These are phyloP conservation scores for Leptobrachium ailaonicum DNA, from an alignment of 2,113 vertebrate genomes.

Conservation along the genomic window DNA sequence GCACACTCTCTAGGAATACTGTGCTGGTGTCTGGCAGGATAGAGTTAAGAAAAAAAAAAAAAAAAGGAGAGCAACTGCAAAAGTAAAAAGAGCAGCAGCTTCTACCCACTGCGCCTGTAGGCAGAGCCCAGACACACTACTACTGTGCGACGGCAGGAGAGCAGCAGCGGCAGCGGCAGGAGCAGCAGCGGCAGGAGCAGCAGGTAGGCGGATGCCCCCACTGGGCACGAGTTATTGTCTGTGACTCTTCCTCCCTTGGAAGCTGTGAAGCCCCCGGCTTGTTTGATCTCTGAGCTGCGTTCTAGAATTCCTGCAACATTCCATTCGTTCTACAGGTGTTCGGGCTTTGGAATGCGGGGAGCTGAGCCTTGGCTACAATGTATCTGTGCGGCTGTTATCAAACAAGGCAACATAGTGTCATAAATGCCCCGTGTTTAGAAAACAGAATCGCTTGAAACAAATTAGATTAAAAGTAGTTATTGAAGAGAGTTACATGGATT, in stretches of 20 bases:
- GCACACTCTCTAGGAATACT: conserved; percentile 17
- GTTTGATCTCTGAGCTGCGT: neutral
- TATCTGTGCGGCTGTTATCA: too few relatives aligned
- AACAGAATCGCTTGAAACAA: too few relatives aligned
- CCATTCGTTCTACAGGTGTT: neutral
- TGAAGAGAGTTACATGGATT: too few relatives aligned
- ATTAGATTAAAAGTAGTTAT: too few relatives aligned
- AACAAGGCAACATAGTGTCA: too few relatives aligned
- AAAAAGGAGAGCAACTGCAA: neutral
- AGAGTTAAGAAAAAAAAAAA: neutral
- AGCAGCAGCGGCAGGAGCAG: neutral
- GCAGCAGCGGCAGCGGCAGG: conserved; percentile 1
- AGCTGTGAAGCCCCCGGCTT: neutral
- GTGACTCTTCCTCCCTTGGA: too few relatives aligned
- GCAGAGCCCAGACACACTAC: neutral
- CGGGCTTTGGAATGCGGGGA: neutral
- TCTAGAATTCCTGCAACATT: conserved; percentile 6
- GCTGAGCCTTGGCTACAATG: neutral
- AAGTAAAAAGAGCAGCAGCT: neutral
- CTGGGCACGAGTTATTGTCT: neutral
- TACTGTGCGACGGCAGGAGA: neutral
- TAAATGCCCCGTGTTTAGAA: too few relatives aligned
- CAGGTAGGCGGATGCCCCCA: conserved; percentile 12
- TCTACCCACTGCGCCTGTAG: neutral
- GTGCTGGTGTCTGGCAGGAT: conserved; percentile 11